A percentile compares a stretch with the other conserved stretches of the same genome.
These are phyloP conservation scores for Protobothrops mucrosquamatus DNA, from an alignment of 2,113 vertebrate genomes.

Conservation along the genomic window DNA sequence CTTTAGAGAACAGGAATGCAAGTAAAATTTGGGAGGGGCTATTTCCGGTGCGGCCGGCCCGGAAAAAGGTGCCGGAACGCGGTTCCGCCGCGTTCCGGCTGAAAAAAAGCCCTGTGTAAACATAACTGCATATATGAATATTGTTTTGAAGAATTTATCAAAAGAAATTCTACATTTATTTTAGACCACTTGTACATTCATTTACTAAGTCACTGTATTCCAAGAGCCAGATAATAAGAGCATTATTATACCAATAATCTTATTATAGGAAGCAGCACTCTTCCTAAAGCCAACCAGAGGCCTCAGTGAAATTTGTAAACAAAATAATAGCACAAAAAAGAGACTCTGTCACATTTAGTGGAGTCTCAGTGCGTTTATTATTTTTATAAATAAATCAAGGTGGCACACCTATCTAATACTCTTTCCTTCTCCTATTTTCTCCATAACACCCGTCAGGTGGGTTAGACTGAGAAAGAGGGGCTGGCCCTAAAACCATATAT, in stretches of 20 bases:
- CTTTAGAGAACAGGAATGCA: no score
- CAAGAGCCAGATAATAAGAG: neutral
- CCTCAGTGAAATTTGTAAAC: neutral
- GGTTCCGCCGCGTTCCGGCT: no score
- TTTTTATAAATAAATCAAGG: no score
- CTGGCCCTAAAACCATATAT: neutral
- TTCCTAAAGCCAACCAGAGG: neutral
- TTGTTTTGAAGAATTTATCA: neutral
- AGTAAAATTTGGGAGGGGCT: no score
- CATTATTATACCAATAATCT: neutral
- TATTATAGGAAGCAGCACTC: neutral
- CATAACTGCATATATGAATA: neutral
- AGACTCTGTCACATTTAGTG: neutral
- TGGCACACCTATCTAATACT: neutral
- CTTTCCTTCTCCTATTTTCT: neutral
- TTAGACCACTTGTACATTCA: neutral
- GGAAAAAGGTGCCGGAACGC: no score
- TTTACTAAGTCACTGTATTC: no score
- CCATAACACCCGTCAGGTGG: neutral
- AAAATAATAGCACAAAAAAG: neutral
- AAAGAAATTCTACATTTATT: conserved; percentile 3
- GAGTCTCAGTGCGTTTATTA: neutral
- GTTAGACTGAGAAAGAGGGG: neutral
- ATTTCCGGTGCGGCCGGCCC: no score
- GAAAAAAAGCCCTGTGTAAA: no score